Percentiles rank a stretch among this genome's conserved stretches.
These are phyloP conservation scores for Mythimna pallens DNA, from an alignment of 2,888 invertebrate species.

Conservation along the genomic window DNA sequence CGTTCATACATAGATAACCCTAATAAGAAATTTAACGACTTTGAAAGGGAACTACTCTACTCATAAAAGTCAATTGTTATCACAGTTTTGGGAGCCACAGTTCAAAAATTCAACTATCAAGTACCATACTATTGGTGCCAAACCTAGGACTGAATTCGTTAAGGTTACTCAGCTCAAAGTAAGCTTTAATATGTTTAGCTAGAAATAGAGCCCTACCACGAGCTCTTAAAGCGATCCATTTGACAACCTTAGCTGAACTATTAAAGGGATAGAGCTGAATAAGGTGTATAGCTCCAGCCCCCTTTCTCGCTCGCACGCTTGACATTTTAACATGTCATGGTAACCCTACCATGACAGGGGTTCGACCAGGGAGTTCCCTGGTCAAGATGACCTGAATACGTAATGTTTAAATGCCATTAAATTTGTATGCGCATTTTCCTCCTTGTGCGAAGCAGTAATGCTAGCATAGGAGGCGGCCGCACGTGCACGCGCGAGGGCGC, in stretches of 20 bases:
- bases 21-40: not conserved
- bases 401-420: constrained; percentile 22
- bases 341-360: too few relatives aligned
- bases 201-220: not conserved
- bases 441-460: too few relatives aligned
- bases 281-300: too few relatives aligned
- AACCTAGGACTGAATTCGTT: not conserved
- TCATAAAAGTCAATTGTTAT: not conserved
- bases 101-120: not conserved
- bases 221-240: too few relatives aligned
- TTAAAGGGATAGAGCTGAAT: too few relatives aligned
- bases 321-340: too few relatives aligned
- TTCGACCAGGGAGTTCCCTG: too few relatives aligned
- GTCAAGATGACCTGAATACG: not conserved
- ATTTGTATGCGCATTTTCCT: not conserved
- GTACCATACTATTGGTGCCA: not conserved
- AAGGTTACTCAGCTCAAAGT: not conserved
- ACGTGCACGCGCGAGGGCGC: too few relatives aligned
- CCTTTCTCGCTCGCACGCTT: too few relatives aligned
- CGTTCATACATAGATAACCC: not conserved
- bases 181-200: not conserved
- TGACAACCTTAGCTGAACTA: too few relatives aligned
- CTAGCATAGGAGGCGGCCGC: too few relatives aligned
- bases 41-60: not conserved
- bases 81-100: not conserved